Base-by-base conservation (phyloP, 2,113 vertebrate genomes). In the Ageneiosus marmoratus region DNA sequence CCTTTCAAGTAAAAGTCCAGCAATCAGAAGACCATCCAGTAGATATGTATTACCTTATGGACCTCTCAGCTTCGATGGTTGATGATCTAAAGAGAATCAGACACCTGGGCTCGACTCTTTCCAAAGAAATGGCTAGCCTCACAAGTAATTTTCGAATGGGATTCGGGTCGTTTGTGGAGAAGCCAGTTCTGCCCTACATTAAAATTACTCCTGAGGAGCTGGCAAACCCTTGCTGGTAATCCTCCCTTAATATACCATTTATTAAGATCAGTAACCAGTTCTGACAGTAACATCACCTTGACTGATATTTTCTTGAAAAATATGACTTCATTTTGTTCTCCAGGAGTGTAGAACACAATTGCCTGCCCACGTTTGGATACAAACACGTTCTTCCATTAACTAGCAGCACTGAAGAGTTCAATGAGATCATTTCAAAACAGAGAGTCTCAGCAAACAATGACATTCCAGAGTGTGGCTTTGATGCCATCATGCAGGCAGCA, bases 11-110 rank as follows among this genome's bases (percentile, higher is more conserved):
- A 41, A 94, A 94, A 80, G 95, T 99, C 82, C 96, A 96, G 60
- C 96, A 97, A 89, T 95, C 94, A 0, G 96, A 98, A 89, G 96
- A 99, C 91, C 97, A 99, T 87, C 98, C 98, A 0, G 96, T 99
- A 75, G 98, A 99, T 84, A 92, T 99, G 69, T 99, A 99, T 91
- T 99, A 99, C 91, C 94, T 99, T 89, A 99, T 99, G 98, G 98
- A 99, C 90, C 94, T 99, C 89, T 99, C 98, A 0, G 98, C 95
- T 37, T 99, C 98, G 83, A 98, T 99, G 97, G 70, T 91, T 0
- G 97, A 99, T 1, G 98, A 99, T 88, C 93, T 99, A 87, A 77
- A 92, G 20, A 97, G 87, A 86, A 99, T 99, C 88, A 98, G 96
- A 91, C 92, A 95, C 87, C 85, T 99, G 88, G 98, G 98, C 6